Percentiles rank a stretch among this genome's conserved stretches.
Evolutionary conservation across 2,888 invertebrate genomes (phyloP).

Genomic region (Nemotelus nigrinus): DNA sequence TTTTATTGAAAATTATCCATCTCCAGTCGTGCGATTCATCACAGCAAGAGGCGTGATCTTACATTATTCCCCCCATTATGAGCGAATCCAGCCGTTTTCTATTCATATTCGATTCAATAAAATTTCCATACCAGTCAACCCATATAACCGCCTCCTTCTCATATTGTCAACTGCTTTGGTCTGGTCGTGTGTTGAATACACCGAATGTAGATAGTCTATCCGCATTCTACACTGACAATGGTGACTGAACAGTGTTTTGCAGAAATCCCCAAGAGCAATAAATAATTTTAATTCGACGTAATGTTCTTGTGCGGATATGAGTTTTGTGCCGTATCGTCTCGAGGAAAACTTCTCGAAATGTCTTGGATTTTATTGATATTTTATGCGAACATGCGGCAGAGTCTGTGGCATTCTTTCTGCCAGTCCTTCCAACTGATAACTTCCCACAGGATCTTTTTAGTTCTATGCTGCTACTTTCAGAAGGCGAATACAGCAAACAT

Average conservation of each 20-base stretch:
- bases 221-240: slow-evolving; percentile 9
- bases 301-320: slow-evolving; percentile 33
- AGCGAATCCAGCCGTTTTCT: not conserved
- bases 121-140: slow-evolving; percentile 29
- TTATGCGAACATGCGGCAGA: slow-evolving; percentile 42
- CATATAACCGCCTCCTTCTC: not conserved
- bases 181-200: not conserved
- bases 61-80: not conserved
- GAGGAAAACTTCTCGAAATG: slow-evolving; percentile 23
- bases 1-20: no score
- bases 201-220: not conserved
- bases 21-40: no score
- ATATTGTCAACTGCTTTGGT: not conserved
- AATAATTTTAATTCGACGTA: slow-evolving; percentile 43
- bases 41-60: not conserved
- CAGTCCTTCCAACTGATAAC: not conserved
- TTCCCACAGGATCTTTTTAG: slow-evolving; percentile 16
- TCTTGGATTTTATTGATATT: slow-evolving; percentile 44
- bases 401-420: slow-evolving; percentile 27
- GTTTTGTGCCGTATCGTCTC: slow-evolving; percentile 36
- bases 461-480: not conserved
- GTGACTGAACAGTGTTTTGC: slow-evolving; percentile 19
- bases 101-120: slow-evolving; percentile 10
- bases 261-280: slow-evolving; percentile 40
- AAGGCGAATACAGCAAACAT: not conserved